phyloP scores from a whole-genome alignment of 2,113 vertebrate species.

The Syngnathus typhle region DNA sequence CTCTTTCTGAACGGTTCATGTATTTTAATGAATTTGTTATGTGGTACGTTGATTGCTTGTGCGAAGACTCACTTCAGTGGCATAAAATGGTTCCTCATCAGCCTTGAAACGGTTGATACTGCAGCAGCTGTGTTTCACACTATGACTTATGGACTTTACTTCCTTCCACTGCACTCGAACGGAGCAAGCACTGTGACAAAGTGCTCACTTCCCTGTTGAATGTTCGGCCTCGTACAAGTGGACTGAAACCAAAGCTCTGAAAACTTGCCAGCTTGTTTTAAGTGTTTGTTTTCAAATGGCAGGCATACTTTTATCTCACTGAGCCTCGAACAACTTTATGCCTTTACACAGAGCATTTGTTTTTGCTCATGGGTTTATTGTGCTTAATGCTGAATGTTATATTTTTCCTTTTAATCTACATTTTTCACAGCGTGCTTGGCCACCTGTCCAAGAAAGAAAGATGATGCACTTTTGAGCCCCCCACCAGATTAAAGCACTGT shows the following conservation, averaged over 20 bases:
- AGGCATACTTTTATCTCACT: background rate
- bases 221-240: too few species aligned
- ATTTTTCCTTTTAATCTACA: too few species aligned
- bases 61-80: background rate
- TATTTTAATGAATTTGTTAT: background rate
- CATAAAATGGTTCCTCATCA: background rate
- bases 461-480: background rate
- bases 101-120: background rate
- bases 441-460: background rate
- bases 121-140: background rate
- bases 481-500: background rate
- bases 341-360: background rate
- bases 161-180: background rate
- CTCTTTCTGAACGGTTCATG: background rate
- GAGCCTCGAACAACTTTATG: too few species aligned
- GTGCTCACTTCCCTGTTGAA: background rate
- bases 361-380: too few species aligned
- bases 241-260: background rate
- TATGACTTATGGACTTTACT: background rate
- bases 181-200: background rate
- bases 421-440: background rate
- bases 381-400: too few species aligned
- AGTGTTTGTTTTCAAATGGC: background rate
- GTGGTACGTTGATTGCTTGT: too few species aligned
- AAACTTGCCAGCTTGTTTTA: background rate